A percentile compares a stretch with the other conserved stretches of the same genome.
These are phyloP conservation scores for Urosaurus nigricauda DNA, from an alignment of 2,797 vertebrate genomes.

Conservation along the genomic window DNA sequence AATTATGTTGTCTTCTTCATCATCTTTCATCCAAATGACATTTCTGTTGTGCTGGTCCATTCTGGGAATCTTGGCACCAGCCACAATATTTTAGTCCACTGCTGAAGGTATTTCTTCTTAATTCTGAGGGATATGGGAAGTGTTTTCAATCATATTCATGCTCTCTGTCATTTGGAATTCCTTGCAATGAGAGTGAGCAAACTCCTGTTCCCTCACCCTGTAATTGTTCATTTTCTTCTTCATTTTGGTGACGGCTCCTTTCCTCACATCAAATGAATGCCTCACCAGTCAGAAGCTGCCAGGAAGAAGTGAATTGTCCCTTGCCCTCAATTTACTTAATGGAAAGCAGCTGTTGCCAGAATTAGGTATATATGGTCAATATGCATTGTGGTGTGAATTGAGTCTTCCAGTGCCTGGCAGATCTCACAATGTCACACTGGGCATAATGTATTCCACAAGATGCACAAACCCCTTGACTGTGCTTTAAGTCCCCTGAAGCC, in stretches of 20 bases:
- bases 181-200: background rate
- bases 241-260: background rate
- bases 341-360: background rate
- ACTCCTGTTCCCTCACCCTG: background rate
- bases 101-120: too few relatives aligned
- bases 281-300: background rate
- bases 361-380: background rate
- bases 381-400: background rate
- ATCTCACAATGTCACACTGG: background rate
- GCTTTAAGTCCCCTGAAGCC: too few relatives aligned
- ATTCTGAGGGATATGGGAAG: background rate
- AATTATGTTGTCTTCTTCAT: too few relatives aligned
- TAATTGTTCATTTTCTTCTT: background rate
- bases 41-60: too few relatives aligned
- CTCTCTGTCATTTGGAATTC: background rate
- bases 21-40: too few relatives aligned
- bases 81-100: too few relatives aligned
- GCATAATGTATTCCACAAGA: too few relatives aligned
- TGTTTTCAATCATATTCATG: background rate
- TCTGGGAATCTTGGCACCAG: too few relatives aligned
- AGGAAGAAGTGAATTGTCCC: background rate
- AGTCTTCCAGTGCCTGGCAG: background rate
- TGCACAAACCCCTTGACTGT: too few relatives aligned
- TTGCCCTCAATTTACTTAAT: background rate
- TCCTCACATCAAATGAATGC: too few relatives aligned